Evolutionary conservation across 2,113 vertebrate species (phyloP), one percentile per base, ranked within the genome.

Genomic region (Genyomyrus donnyi): DNA sequence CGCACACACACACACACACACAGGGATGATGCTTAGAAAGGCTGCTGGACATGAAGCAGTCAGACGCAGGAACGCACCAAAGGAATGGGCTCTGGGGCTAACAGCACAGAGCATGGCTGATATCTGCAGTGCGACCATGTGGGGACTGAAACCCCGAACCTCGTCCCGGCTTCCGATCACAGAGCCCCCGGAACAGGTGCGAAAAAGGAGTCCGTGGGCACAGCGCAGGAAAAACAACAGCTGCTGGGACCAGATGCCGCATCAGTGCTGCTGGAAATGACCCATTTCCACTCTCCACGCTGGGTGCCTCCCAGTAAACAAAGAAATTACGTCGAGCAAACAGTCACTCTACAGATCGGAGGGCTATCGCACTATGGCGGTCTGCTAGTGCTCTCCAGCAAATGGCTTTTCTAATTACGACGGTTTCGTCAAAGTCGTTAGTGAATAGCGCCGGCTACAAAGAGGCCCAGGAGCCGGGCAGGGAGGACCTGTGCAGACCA

Each of bases 161-260:
- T 53, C 1, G 15, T 52, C 56, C 62, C 7, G 24, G 62, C n/a
- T 70, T 48, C 88, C 46, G 49, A 48, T 49, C 56, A 88, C 88
- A 88, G n/a, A 15, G 42, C 56, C n/a, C 4, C 39, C 3, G 85
- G 53, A 88, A 87, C 48, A 53, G 86, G 86, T 45, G 62, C 21
- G 45, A 74, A 49, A 49, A 24, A 62, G 21, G 13, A 70, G 3
- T 48, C 42, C 45, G 45, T 88, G 62, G 86, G 42, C 58, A 70
- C 6, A 11, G 9, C 66, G 1, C 17, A 88, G 62, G 42, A 70
- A 49, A 74, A 66, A 27, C 58, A 74, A 74, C 56, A 88, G 56
- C 58, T 88, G 56, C 45, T 74, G 42, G n/a, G 87, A 88, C 17
- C 88, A 88, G 58, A 48, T 88, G 58, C 62, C 13, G n/a, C 53